Percentiles rank a stretch among this genome's conserved stretches.
Evolutionary conservation across 2,797 vertebrate genomes (phyloP).

Genomic region (Acanthurus leucopareius): DNA sequence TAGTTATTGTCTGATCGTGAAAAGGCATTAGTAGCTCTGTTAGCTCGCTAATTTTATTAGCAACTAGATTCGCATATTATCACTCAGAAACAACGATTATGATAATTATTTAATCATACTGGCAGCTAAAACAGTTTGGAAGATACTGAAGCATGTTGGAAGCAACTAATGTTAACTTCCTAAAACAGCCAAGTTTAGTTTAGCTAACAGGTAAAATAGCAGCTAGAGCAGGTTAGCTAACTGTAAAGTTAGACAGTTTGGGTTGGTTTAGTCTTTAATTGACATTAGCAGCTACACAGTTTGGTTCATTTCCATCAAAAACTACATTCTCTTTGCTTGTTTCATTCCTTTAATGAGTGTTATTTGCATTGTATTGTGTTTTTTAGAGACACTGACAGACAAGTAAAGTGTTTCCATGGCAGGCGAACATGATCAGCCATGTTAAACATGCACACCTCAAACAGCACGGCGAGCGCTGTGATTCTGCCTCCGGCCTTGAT

Average conservation of each 20-base stretch:
- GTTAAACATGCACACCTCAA: constrained; percentile 88
- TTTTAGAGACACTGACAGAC: background rate
- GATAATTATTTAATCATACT: too few species aligned
- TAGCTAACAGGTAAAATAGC: background rate
- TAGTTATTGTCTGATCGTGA: too few species aligned
- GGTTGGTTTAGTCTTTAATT: background rate
- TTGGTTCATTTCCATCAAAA: too few species aligned
- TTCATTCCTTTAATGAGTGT: background rate
- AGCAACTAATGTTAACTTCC: background rate
- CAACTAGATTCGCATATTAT: background rate
- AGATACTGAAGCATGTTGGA: background rate
- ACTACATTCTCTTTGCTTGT: background rate
- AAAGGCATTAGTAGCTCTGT: too few species aligned
- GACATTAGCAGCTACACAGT: background rate
- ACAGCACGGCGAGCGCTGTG: constrained; percentile 93
- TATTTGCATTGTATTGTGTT: background rate
- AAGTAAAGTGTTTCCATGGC: too few species aligned
- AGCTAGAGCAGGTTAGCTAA: background rate
- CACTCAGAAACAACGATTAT: too few species aligned
- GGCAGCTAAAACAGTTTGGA: background rate
- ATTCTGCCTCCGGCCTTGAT: constrained; percentile 91
- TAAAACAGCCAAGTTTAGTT: background rate
- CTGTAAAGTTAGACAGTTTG: background rate
- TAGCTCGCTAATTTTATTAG: background rate
- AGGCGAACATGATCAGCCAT: background rate